A percentile compares a stretch with the other conserved stretches of the same genome.
These are phyloP conservation scores for Danaus chrysippus DNA, from an alignment of 2,888 invertebrate genomes.

Conservation along the genomic window DNA sequence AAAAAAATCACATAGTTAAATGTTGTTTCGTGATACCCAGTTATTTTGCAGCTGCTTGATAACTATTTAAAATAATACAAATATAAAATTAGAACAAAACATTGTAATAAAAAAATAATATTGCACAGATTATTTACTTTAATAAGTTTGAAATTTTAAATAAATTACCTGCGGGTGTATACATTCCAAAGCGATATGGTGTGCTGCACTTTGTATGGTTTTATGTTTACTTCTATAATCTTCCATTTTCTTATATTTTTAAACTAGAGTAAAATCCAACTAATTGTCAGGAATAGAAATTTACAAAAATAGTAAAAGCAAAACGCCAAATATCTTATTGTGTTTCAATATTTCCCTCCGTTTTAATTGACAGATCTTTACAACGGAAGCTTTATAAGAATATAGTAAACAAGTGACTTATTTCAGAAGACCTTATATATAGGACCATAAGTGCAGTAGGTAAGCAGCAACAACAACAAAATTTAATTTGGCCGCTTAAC, in stretches of 20 bases:
- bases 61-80: neutral
- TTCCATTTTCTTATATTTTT: slow-evolving; percentile 48
- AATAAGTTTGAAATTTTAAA: slow-evolving; percentile 1
- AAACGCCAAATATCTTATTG: slow-evolving; percentile 21
- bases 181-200: slow-evolving; percentile 68
- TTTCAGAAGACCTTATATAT: neutral
- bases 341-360: slow-evolving; percentile 32
- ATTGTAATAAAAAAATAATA: neutral
- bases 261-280: neutral
- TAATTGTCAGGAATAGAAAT: neutral
- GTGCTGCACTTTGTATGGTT: slow-evolving; percentile 61
- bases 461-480: neutral
- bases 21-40: slow-evolving; percentile 43
- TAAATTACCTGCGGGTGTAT: slow-evolving; percentile 63
- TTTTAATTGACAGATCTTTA: slow-evolving; percentile 18
- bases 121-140: slow-evolving; percentile 2
- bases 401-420: slow-evolving; percentile 3
- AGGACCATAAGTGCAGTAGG: neutral
- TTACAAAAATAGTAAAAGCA: neutral
- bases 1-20: slow-evolving; percentile 69
- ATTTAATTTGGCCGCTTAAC: slow-evolving; percentile 30
- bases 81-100: neutral
- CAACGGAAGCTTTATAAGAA: slow-evolving; percentile 15
- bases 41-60: neutral
- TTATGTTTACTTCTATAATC: slow-evolving; percentile 65